Base-by-base conservation (phyloP, 1,140 invertebrate genomes). In the Euwallacea similis region DNA sequence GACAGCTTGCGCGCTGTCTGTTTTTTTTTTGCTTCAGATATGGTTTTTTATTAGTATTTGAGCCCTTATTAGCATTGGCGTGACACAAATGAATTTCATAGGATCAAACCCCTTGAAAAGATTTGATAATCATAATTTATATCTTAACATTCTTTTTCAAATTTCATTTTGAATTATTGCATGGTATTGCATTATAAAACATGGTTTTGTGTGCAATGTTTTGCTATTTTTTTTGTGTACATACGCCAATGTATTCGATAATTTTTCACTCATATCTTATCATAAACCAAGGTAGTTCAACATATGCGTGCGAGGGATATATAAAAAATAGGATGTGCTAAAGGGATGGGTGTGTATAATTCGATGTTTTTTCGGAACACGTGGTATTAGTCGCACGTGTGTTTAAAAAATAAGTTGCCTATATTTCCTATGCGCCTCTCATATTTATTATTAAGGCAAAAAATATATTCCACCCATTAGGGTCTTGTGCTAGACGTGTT, bases 1-100 rank as follows among this genome's bases (percentile, higher is more conserved):
- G 64, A 44, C 64, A 66, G 64, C 64, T 66, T 66, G 64, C 33
- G 47, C 53, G 16, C 64, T 44, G 62, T 50, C 62, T 64, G 46
- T 64, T 64, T 64, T 63, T 64, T 64, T 33, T 16, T n/a, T 41
- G 44, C 13, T 7, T 50, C 62, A 50, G 21, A 33, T 33, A 33
- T 33, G 21, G 21, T 13, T 50, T 64, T 64, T 64, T 64, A 43
- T 62, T 42, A n/a, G 42, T 41, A 33, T 60, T 42, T 2, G 54
- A 21, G 11, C 11, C 16, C 9, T 56, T 56, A 56, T 15, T 56
- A 21, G 8, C 54, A 56, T 21, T 56, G 54, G 54, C 54, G 54
- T 50, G 13, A 50, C 13, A 2, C 46, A 50, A 50, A 50, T 3
- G 46, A 50, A 4, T 50, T 50, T 50, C 13, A 7, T 50, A 13